A percentile compares a stretch with the other conserved stretches of the same genome.
Conservation (phyloP, 2,797 vertebrate species). For the Cyprinella venusta region DNA sequence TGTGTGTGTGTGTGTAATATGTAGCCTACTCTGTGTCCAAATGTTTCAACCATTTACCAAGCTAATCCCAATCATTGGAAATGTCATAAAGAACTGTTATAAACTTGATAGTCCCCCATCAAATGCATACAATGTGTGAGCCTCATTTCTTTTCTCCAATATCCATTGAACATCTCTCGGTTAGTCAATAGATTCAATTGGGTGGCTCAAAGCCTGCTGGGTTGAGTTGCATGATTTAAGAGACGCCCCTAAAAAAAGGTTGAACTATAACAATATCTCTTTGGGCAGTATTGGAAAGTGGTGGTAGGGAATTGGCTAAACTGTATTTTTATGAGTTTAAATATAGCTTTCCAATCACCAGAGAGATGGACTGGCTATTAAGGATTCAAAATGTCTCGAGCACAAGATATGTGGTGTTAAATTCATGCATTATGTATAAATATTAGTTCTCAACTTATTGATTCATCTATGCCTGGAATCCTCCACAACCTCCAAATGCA, state of each 20-base stretch:
- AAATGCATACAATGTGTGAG: neutral
- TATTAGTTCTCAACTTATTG: conserved; percentile 42
- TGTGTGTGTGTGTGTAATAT: conserved; percentile 13
- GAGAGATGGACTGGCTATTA: conserved; percentile 43
- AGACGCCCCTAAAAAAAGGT: neutral
- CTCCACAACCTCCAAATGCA: conserved; percentile 20
- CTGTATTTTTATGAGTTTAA: conserved; percentile 41
- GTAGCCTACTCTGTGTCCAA: neutral
- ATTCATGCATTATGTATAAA: conserved; percentile 53
- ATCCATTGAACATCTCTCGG: neutral
- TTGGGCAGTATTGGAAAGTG: conserved; percentile 12
- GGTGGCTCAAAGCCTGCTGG: conserved; percentile 21
- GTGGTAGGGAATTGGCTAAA: conserved; percentile 8
- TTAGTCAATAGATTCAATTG: conserved; percentile 38
- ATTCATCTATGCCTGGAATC: conserved; percentile 39
- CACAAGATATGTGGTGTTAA: conserved; percentile 38
- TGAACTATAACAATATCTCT: conserved; percentile 31
- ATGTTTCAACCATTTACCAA: conserved; percentile 22
- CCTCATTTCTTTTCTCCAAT: neutral
- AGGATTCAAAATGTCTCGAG: conserved; percentile 34
- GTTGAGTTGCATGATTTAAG: conserved; percentile 26
- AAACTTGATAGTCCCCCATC: conserved; percentile 13
- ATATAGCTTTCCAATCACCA: conserved; percentile 38
- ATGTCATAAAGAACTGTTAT: conserved; percentile 17
- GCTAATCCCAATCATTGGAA: conserved; percentile 18